Conservation (phyloP, 2,113 vertebrate species). For the Perca schrenkii region DNA sequence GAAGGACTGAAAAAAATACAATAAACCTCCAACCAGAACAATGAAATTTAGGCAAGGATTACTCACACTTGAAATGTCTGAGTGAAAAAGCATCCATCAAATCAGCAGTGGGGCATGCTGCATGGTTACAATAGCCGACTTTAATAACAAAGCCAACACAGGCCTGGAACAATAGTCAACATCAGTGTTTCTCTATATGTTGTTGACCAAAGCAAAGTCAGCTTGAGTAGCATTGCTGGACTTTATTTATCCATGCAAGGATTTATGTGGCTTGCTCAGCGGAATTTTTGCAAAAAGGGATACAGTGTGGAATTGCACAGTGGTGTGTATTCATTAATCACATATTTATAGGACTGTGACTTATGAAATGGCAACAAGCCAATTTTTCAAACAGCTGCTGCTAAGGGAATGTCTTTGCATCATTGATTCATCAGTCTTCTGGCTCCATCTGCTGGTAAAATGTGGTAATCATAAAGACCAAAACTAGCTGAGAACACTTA, state of each 20-base stretch:
- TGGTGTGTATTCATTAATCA: neutral
- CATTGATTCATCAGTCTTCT: neutral
- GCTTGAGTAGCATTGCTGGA: neutral
- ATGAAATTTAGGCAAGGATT: constrained; percentile 10
- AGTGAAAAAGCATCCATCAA: neutral
- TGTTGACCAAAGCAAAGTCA: neutral
- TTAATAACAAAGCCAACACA: constrained; percentile 1
- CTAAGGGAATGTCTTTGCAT: neutral
- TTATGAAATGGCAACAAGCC: constrained; percentile 34
- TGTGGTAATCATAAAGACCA: too few relatives aligned
- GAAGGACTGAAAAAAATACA: neutral
- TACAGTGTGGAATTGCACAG: neutral
- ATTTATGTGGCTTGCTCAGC: neutral
- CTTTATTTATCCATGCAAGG: neutral
- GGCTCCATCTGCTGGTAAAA: constrained; percentile 56
- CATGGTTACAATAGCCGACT: neutral
- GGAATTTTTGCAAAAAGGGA: neutral
- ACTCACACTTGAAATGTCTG: neutral
- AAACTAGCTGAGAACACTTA: neutral
- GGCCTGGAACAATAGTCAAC: neutral
- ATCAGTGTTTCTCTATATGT: neutral
- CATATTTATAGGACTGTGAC: neutral
- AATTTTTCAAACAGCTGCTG: constrained; percentile 17
- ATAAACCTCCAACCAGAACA: constrained; percentile 1
- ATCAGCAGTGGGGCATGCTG: neutral